Conservation (phyloP, 2,113 vertebrate species). For the Mobula hypostoma region DNA sequence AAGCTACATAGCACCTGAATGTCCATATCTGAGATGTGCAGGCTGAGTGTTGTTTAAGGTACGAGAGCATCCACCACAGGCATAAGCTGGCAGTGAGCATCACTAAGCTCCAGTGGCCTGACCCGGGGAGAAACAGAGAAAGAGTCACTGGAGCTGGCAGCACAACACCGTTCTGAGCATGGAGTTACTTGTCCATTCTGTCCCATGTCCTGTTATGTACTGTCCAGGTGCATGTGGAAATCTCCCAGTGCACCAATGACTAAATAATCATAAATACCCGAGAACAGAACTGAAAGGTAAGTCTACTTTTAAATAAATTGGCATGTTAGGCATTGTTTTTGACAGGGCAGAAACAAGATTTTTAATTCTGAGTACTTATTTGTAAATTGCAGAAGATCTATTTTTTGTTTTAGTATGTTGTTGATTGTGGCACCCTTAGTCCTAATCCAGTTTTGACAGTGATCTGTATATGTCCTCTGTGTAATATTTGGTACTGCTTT, state of each 20-base stretch:
- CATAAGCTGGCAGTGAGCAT: background rate
- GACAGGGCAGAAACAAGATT: background rate
- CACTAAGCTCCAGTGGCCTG: background rate
- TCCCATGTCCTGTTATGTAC: background rate
- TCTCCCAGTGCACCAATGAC: background rate
- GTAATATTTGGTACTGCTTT: conserved; percentile 36
- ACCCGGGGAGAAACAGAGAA: background rate
- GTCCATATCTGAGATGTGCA: background rate
- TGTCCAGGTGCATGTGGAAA: background rate
- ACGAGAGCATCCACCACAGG: background rate
- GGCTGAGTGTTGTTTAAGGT: background rate
- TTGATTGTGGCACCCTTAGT: conserved; percentile 26
- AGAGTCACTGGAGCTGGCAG: background rate
- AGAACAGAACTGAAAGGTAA: background rate
- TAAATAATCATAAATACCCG: background rate
- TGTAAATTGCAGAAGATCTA: background rate
- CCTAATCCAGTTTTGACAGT: background rate
- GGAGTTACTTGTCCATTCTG: background rate
- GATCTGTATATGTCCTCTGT: background rate
- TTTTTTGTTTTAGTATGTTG: background rate
- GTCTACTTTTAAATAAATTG: background rate
- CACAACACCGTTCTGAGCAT: background rate
- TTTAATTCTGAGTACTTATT: background rate
- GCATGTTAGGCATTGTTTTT: background rate
- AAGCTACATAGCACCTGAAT: background rate